Percentiles rank a stretch among this genome's conserved stretches.
Evolutionary conservation across 1,140 invertebrate species (phyloP).

Genomic region (Myzus persicae): DNA sequence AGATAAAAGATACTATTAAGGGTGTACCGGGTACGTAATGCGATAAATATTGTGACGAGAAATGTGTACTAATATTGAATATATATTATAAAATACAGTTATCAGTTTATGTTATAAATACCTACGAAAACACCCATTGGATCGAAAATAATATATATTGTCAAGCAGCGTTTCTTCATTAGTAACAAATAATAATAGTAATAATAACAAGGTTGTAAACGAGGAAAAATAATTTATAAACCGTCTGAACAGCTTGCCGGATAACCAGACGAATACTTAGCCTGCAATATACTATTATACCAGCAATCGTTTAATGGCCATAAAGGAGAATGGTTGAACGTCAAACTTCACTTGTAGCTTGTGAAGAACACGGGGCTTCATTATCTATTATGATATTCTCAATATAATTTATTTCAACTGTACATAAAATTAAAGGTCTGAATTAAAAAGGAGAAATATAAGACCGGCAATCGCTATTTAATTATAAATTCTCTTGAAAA

Average conservation of each 20-base stretch:
- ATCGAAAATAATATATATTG: neutral
- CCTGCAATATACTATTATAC: neutral
- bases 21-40: neutral
- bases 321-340: neutral
- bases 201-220: neutral
- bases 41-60: neutral
- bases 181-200: conserved; percentile 3
- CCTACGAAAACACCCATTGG: neutral
- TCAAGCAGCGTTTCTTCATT: neutral
- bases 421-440: neutral
- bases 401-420: neutral
- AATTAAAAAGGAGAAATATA: neutral
- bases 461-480: neutral
- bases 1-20: neutral
- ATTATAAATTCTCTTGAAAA: neutral
- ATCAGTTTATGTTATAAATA: conserved; percentile 17
- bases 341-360: neutral
- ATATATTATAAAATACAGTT: neutral
- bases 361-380: neutral
- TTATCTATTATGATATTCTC: neutral
- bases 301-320: neutral
- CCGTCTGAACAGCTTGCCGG: neutral
- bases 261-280: neutral
- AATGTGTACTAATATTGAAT: neutral
- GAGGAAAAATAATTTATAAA: neutral